Evolutionary conservation across 2,113 vertebrate species (phyloP).

Genomic region (Pavo muticus): DNA sequence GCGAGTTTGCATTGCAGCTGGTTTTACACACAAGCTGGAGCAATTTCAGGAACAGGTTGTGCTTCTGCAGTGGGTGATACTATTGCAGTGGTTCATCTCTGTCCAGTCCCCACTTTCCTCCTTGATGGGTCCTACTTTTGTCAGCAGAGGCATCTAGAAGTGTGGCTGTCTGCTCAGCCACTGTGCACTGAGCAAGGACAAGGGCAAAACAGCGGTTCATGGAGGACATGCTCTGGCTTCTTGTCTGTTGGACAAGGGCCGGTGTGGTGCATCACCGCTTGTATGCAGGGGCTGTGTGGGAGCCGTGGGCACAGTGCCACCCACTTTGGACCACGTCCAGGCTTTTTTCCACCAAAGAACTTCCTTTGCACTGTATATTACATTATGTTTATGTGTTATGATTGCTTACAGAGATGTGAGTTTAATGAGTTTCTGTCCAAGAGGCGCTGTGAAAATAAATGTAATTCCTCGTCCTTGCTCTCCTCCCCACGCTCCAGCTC

Average conservation of each 20-base stretch:
- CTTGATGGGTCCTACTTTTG: not conserved
- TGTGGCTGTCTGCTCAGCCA: accelerated
- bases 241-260: not conserved
- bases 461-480: not conserved
- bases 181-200: not conserved
- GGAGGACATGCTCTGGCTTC: not conserved
- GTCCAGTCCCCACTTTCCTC: not conserved
- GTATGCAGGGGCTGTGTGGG: not conserved
- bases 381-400: not conserved
- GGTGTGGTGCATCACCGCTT: accelerated
- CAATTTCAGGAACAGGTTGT: not conserved
- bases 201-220: not conserved
- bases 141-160: not conserved
- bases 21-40: not conserved
- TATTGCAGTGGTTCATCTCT: accelerated
- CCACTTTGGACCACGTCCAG: accelerated
- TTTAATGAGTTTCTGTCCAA: slow-evolving; percentile 43
- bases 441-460: slow-evolving; percentile 25
- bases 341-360: not conserved
- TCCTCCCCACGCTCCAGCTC: not conserved
- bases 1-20: not conserved
- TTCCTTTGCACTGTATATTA: not conserved
- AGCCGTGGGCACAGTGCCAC: accelerated
- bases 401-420: not conserved
- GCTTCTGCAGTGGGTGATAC: not conserved